Evolutionary conservation across 1,140 invertebrate species (phyloP).

Genomic region (Dinothrombium tinctorium): DNA sequence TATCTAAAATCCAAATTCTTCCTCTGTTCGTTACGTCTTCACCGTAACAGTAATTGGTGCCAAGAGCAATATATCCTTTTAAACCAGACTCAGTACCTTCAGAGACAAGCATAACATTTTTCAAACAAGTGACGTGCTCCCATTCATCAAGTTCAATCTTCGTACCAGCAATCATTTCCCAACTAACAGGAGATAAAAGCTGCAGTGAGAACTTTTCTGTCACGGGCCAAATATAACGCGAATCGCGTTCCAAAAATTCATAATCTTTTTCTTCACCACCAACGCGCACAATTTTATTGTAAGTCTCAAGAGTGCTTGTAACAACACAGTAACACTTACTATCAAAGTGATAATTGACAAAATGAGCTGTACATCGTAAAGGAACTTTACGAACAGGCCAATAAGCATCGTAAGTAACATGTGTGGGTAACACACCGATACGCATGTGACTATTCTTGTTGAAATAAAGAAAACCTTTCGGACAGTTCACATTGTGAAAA

Average conservation of each 20-base stretch:
- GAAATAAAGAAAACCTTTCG: conserved; percentile 84
- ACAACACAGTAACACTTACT: conserved; percentile 87
- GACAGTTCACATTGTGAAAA: conserved; percentile 91
- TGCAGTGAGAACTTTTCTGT: conserved; percentile 66
- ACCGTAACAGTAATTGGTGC: conserved; percentile 92
- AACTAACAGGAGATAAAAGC: conserved; percentile 78
- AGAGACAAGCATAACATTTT: conserved; percentile 77
- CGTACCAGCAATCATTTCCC: conserved; percentile 75
- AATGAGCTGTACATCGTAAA: conserved; percentile 73
- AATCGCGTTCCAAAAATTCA: conserved; percentile 29
- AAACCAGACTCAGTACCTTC: conserved; percentile 81
- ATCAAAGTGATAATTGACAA: conserved; percentile 80
- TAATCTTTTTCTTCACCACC: conserved; percentile 27
- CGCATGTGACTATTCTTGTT: conserved; percentile 63
- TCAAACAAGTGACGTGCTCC: conserved; percentile 86
- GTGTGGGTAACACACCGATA: conserved; percentile 70
- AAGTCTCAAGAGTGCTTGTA: conserved; percentile 45
- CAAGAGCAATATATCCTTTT: conserved; percentile 82
- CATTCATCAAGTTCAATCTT: conserved; percentile 64
- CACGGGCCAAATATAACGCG: conserved; percentile 61
- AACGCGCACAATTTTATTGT: conserved; percentile 21
- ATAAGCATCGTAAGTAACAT: conserved; percentile 78
- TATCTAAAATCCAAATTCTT: conserved; percentile 80
- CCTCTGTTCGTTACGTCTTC: conserved; percentile 91
- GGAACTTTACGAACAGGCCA: conserved; percentile 93